phyloP scores from a whole-genome alignment of 2,113 vertebrate species.

The Agelaius phoeniceus region DNA sequence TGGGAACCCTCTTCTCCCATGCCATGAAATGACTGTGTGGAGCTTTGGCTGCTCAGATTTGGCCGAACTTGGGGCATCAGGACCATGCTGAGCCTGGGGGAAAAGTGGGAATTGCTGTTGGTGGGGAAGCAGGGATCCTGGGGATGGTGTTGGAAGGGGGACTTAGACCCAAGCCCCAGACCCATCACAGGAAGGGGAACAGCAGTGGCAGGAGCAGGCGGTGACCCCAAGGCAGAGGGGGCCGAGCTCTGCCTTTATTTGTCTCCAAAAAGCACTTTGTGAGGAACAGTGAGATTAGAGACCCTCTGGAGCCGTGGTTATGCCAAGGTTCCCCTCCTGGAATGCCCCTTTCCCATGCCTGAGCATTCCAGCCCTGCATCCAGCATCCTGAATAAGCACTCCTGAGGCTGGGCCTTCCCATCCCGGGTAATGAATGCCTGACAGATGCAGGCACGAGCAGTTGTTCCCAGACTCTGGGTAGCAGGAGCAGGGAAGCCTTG shows the following conservation, averaged over 20 bases:
- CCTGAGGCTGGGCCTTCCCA: not conserved
- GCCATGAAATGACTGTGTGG: not conserved
- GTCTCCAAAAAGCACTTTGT: not conserved
- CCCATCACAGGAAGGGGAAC: not conserved
- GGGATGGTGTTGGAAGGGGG: not conserved
- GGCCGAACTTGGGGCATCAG: not conserved
- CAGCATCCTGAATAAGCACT: not conserved
- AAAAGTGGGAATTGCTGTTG: fast-evolving
- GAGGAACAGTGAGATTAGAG: not conserved
- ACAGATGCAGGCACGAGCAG: slow-evolving; percentile 33
- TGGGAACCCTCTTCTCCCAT: fast-evolving
- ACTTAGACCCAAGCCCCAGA: not conserved
- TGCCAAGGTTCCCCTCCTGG: not conserved
- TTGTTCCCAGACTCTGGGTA: not conserved
- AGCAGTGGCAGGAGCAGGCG: fast-evolving
- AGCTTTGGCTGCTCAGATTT: not conserved
- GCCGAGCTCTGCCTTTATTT: not conserved
- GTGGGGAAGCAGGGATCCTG: fast-evolving
- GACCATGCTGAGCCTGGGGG: not conserved
- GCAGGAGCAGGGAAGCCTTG: not conserved
- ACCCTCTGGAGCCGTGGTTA: fast-evolving
- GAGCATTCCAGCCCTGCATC: not conserved
- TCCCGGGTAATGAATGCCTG: not conserved
- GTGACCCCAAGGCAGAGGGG: fast-evolving
- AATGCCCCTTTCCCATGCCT: not conserved